Evolutionary conservation across 2,888 invertebrate species (phyloP).

Genomic region (Andricus curvator): DNA sequence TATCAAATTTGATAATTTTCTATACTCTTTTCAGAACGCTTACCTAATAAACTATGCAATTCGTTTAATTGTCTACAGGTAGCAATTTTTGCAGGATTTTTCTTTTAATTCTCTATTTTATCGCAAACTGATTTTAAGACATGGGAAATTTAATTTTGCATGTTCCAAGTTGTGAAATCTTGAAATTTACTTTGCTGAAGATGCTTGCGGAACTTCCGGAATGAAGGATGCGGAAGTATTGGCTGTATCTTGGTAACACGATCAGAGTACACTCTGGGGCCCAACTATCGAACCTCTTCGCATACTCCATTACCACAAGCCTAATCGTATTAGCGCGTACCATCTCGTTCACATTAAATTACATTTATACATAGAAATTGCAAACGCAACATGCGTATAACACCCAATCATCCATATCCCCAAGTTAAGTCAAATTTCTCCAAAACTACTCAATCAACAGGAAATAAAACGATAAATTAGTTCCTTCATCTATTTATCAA

Average conservation of each 20-base stretch:
- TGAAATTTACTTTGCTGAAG: conserved; percentile 43
- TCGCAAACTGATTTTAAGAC: not conserved
- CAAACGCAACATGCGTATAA: conserved; percentile 35
- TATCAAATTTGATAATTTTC: too few species aligned
- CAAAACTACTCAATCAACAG: not conserved
- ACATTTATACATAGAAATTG: conserved; percentile 49
- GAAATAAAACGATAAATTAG: not conserved
- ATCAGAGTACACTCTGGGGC: conserved; percentile 62
- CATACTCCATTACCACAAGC: conserved; percentile 69
- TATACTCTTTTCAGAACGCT: too few species aligned
- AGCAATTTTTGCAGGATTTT: not conserved
- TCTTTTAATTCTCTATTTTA: not conserved
- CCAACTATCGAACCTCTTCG: conserved; percentile 57
- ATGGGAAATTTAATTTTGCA: not conserved
- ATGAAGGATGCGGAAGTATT: conserved; percentile 54
- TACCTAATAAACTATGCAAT: not conserved
- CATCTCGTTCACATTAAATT: conserved; percentile 56
- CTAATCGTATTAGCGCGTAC: conserved; percentile 67
- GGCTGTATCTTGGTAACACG: conserved; percentile 67
- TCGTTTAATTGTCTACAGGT: not conserved
- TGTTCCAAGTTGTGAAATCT: not conserved
- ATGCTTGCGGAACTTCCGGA: conserved; percentile 43
- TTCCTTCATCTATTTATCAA: not conserved
- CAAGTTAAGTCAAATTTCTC: not conserved
- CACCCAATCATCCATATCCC: conserved; percentile 2